Percentiles rank a stretch among this genome's conserved stretches.
These are phyloP conservation scores for Cebus imitator DNA, from an alignment of 2,113 vertebrate species.

Conservation along the genomic window DNA sequence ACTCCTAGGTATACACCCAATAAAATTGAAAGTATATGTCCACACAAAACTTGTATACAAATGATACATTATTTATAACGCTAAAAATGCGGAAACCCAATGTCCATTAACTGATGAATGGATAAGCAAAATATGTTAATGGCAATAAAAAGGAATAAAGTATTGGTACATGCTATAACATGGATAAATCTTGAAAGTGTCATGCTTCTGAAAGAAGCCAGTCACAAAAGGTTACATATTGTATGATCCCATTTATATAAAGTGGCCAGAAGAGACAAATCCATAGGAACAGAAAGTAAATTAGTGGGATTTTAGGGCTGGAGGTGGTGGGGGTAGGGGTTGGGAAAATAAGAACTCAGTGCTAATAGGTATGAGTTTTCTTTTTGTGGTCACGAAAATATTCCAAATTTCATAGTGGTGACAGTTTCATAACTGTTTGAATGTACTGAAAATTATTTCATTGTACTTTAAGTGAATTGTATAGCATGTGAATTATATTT, in stretches of 20 bases:
- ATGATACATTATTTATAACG: background rate
- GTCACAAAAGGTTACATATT: background rate
- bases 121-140: background rate
- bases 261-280: background rate
- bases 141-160: background rate
- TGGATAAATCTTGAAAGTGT: background rate
- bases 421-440: background rate
- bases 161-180: background rate
- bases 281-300: background rate
- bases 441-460: background rate
- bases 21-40: background rate
- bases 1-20: background rate
- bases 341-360: background rate
- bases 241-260: background rate
- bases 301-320: background rate
- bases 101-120: background rate
- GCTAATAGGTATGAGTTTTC: background rate
- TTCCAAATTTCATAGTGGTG: background rate
- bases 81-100: background rate
- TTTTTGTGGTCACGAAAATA: background rate
- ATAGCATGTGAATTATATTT: background rate
- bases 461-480: background rate
- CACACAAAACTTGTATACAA: background rate
- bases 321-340: no score
- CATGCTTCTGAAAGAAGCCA: background rate